Evolutionary conservation across 2,797 vertebrate species (phyloP), one percentile per base, ranked within the genome.

Genomic region (Crocidura indochinensis): DNA sequence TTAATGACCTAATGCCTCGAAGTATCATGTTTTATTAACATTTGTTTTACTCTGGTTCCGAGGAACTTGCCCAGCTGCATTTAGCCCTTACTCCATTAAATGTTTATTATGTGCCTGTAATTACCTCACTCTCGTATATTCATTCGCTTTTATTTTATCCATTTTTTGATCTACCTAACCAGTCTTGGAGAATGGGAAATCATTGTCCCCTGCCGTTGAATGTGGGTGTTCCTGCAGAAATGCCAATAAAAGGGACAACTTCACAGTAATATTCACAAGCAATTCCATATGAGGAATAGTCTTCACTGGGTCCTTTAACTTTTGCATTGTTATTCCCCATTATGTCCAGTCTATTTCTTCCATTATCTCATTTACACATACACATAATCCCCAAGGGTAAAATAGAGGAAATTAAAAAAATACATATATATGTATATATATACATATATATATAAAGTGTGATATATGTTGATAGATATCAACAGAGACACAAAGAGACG

Each of bases 21-120:
- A 47, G 72, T 76, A 20, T 75, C 86, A 87, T 76, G 27, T 78
- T 93, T 94, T 95, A 93, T 93, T 91, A 89, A 91, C 62, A 86
- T 87, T 87, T 84, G 79, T 86, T 90, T 94, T 87, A 74, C 22
- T 88, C 47, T 94, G 31, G 68, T 78, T 80, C 62, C 29, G 68
- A 79, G 82, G 74, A 74, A 38, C 29, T 11, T 24, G 6, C 47
- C 29, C 65, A 86, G 72, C 17, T 68, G 65, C 79, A 91, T 92
- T 85, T 92, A 53, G 75, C 53, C 62, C 29, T 49, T 26, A 78
- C 24, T 62, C 65, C 10, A 88, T 87, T 92, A 87, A 88, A 62
- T 69, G 72, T 94, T 83, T 91, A 85, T 90, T 84, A 68, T 26
- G 8, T 78, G 56, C 24, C 67, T 79, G 11, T 77, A 49, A 87